Conservation (phyloP, 2,888 invertebrate species). For the Invenusta paracnida region DNA sequence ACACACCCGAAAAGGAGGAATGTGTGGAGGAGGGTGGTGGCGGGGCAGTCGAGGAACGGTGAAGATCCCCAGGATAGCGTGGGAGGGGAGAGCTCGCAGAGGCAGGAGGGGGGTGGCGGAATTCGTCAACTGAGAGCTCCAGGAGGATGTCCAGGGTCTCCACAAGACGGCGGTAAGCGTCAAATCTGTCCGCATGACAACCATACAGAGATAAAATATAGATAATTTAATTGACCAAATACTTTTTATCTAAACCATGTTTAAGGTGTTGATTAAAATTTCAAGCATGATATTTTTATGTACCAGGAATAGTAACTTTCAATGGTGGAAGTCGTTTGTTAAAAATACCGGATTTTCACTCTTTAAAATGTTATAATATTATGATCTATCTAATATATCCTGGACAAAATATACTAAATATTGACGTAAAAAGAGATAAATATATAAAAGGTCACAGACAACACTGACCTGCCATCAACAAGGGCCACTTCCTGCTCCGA, state of each 20-base stretch:
- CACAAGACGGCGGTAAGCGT: not conserved
- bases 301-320: no score
- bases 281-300: no score
- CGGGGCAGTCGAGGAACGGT: not conserved
- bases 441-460: not conserved
- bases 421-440: no score
- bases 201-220: no score
- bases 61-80: not conserved
- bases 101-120: not conserved
- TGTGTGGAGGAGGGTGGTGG: not conserved
- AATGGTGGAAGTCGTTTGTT: no score
- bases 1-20: not conserved
- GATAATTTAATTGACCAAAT: no score
- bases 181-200: not conserved
- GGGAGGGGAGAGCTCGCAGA: not conserved
- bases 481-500: not conserved
- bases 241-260: no score
- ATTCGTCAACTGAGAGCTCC: not conserved
- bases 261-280: no score
- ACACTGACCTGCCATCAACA: constrained; percentile 34
- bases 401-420: no score
- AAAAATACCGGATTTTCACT: no score
- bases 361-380: no score
- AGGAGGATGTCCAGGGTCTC: not conserved
- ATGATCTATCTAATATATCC: no score